Percentiles rank a stretch among this genome's conserved stretches.
These are phyloP conservation scores for Boleophthalmus pectinirostris DNA, from an alignment of 2,113 vertebrate genomes.

Conservation along the genomic window DNA sequence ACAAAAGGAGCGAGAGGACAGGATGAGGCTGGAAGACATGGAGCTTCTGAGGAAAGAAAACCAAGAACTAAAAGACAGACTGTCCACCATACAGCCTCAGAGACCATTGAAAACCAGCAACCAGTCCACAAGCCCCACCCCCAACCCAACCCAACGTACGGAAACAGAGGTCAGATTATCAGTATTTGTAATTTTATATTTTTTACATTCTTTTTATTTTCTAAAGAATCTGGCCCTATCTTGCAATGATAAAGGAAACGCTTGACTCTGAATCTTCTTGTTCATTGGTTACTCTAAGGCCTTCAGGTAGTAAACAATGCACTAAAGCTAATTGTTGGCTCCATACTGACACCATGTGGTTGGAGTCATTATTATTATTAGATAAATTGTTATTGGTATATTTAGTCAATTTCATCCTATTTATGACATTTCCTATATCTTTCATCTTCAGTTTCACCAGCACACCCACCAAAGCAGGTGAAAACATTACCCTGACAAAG, in stretches of 20 bases:
- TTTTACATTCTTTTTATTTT: too few relatives aligned
- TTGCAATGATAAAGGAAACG: background rate
- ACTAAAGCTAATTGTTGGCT: background rate
- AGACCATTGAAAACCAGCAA: slow-evolving; percentile 31
- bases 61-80: slow-evolving; percentile 91
- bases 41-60: slow-evolving; percentile 93
- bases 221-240: background rate
- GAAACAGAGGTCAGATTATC: slow-evolving; percentile 63
- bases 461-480: background rate
- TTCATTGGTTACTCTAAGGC: background rate
- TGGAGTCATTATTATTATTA: background rate
- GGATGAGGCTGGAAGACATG: slow-evolving; percentile 88
- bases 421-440: background rate
- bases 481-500: background rate
- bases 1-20: slow-evolving; percentile 89
- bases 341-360: background rate
- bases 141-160: slow-evolving; percentile 42
- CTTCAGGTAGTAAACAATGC: background rate
- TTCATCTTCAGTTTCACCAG: background rate
- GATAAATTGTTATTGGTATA: background rate
- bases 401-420: background rate
- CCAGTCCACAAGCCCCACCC: slow-evolving; percentile 37
- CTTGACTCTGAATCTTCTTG: background rate
- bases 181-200: too few relatives aligned
- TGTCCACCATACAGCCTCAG: slow-evolving; percentile 81